phyloP scores from a whole-genome alignment of 2,797 vertebrate species.

The Pygocentrus nattereri region DNA sequence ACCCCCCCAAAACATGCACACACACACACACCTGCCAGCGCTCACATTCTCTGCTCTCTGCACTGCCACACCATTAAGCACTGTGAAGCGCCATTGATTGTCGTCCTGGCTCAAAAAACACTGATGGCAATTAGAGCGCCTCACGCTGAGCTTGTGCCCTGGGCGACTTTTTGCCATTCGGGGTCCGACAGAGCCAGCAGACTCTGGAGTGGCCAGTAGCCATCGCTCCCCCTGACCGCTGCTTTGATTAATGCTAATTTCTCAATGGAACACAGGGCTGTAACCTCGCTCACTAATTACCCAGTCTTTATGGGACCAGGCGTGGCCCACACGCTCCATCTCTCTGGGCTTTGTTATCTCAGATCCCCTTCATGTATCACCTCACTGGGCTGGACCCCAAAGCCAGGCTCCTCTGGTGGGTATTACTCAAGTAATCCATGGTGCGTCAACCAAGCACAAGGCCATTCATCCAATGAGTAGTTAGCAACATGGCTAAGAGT shows the following conservation, averaged over 20 bases:
- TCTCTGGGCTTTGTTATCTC: conserved; percentile 60
- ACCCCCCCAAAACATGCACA: conserved; percentile 11
- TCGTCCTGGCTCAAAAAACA: conserved; percentile 58
- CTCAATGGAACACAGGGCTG: conserved; percentile 66
- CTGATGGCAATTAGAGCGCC: conserved; percentile 64
- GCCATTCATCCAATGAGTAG: conserved; percentile 51
- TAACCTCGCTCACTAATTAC: conserved; percentile 73
- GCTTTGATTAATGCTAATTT: conserved; percentile 79
- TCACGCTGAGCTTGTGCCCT: conserved; percentile 60
- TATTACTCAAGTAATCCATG: conserved; percentile 51
- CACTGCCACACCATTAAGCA: conserved; percentile 55
- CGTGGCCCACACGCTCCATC: conserved; percentile 69
- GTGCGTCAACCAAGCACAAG: conserved; percentile 37
- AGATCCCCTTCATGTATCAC: conserved; percentile 47
- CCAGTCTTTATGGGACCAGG: conserved; percentile 69
- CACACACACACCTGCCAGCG: conserved; percentile 56
- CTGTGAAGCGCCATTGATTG: conserved; percentile 62
- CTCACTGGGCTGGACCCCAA: conserved; percentile 45
- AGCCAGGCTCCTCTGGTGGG: conserved; percentile 42
- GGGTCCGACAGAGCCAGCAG: conserved; percentile 54
- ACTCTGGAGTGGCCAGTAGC: conserved; percentile 55
- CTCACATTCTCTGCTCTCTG: conserved; percentile 55
- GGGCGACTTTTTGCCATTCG: conserved; percentile 62
- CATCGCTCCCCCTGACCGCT: conserved; percentile 53
- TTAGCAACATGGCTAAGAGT: conserved; percentile 2